Percentiles rank a stretch among this genome's conserved stretches.
phyloP scores from a whole-genome alignment of 64 coral and sea anemone genomes.

The Montipora cactus region DNA sequence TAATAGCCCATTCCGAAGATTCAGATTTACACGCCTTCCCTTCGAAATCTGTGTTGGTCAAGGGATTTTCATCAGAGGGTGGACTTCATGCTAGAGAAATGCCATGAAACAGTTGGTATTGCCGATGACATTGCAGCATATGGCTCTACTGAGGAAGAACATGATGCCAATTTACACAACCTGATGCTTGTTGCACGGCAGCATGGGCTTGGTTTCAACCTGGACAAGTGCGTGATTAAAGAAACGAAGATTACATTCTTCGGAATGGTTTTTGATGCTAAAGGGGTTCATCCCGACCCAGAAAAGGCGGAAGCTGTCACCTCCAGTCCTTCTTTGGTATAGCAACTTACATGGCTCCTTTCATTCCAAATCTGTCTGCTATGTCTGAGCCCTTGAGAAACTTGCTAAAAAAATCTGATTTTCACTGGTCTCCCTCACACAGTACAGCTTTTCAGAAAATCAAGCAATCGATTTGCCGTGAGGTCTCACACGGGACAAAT shows the following conservation, averaged over 20 bases:
- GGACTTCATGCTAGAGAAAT: slow-evolving; percentile 32
- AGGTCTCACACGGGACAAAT: background rate
- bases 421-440: slow-evolving; percentile 11
- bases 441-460: too few species aligned
- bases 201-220: slow-evolving; percentile 22
- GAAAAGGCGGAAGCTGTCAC: too few species aligned
- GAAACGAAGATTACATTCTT: slow-evolving; percentile 20
- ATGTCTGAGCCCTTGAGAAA: too few species aligned
- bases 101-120: background rate
- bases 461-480: too few species aligned
- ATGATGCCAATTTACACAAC: slow-evolving; percentile 20
- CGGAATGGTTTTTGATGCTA: slow-evolving; percentile 6
- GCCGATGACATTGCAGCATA: slow-evolving; percentile 23
- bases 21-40: slow-evolving; percentile 23
- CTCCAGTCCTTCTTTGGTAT: too few species aligned
- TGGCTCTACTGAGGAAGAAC: slow-evolving; percentile 6
- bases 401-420: too few species aligned
- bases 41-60: slow-evolving; percentile 30
- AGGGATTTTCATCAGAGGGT: slow-evolving; percentile 35
- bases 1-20: slow-evolving; percentile 20
- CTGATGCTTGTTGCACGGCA: slow-evolving; percentile 10
- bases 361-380: background rate
- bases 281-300: background rate
- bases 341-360: background rate
- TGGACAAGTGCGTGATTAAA: slow-evolving; percentile 8